Base-by-base conservation (phyloP, 30 jellyfish, hydroid and myxozoan species). In the Mastigias papua region DNA sequence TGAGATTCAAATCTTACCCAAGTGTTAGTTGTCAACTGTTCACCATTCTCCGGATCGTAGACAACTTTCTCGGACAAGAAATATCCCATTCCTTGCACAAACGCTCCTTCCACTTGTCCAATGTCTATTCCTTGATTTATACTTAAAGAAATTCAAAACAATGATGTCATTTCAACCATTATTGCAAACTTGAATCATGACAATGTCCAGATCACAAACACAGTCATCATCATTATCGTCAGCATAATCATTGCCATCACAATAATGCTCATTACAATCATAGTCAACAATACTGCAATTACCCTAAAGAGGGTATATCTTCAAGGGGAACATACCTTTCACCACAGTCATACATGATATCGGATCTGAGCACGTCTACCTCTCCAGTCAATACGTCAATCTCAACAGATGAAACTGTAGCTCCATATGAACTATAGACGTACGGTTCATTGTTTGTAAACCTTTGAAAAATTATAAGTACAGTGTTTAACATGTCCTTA, bases 61-160 rank as follows among this genome's bases (percentile, higher is more conserved):
- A 32, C 67, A 32, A 87, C 69, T 61, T 76, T 77, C 77, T 87
- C 96, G 8, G 81, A 22, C 66, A 87, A 35, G 48, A 54, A 87
- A 57, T 87, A 69, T 7, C 96, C 96, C 65, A 87, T 87, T 13
- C 96, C 96, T 46, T 28, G 72, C 33, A 87, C 96, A 68, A 75
- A 87, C 9, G 96, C 86, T 48, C 96, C 96, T 68, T 87, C 96
- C 20, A 77, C 58, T 48, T 87, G 96, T 0, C 96, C 96, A 48
- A 87, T 31, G 49, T 87, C 96, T 2, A 87, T 48, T 13, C 91
- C 62, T 42, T 89, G 96, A 72, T 87, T 87, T 21, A 87, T 79
- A 35, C 96, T 87, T 37, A 51, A 13, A 17, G n/a, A n/a, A n/a
- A n/a, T n/a, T n/a, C n/a, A n/a, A n/a, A n/a, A n/a, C n/a, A n/a